Base-by-base conservation (phyloP, 2,797 vertebrate species). In the Phalloptychus januarius region DNA sequence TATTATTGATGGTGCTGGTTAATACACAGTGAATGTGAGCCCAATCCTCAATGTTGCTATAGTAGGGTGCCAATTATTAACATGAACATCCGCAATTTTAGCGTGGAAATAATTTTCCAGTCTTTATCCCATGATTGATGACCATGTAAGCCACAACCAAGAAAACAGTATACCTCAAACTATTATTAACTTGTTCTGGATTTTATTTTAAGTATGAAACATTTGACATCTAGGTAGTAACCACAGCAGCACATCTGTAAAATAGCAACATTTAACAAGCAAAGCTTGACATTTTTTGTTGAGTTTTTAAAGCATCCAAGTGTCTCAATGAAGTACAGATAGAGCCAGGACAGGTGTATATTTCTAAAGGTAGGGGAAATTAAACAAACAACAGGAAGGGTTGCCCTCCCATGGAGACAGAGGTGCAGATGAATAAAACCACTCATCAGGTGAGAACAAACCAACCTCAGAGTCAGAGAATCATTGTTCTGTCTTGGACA, bases 1-100 rank as follows among this genome's bases (percentile, higher is more conserved):
- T 85, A 78, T 67, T 67, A 80, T 79, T 50, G 85, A 86, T 85
- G 73, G 79, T 75, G 79, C 74, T 73, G 71, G 46, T 78, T n/a
- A 54, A 85, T 76, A 72, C 70, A 75, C 75, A 71, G 40, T 46
- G 48, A 65, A 45, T 81, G 52, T 63, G 48, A 83, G 85, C 79
- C 65, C 79, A 77, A 81, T 81, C 82, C 61, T 45, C 31, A 36
- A 8, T 63, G 58, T 63, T 20, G 15, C 33, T 36, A 36, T 7
- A 63, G 7, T 76, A 42, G 46, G 72, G 3, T 45, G 74, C 46
- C 71, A 38, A 3, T 83, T 82, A 61, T 61, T 33, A 33, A 83
- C 76, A 72, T 61, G 78, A 77, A 70, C 7, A 50, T 50, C 20
- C 20, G 23, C 20, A 23, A 18, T 20, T 4, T 33, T 50, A 50